These are phyloP conservation scores for Mohoua ochrocephala DNA, from an alignment of 2,113 vertebrate species.

Conservation along the genomic window DNA sequence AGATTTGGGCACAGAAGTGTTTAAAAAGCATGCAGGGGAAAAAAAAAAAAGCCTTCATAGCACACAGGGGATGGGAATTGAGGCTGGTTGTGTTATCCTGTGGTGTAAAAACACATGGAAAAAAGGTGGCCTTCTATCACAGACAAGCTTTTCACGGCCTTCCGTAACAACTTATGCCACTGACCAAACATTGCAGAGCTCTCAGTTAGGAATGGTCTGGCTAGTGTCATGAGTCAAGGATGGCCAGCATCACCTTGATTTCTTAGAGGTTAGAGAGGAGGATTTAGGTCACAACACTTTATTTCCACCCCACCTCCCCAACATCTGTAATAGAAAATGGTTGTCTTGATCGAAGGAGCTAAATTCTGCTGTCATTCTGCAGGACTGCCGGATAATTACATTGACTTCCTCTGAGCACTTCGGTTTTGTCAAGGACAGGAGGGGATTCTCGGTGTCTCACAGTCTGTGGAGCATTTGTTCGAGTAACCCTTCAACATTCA, in stretches of 20 bases:
- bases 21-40: background rate
- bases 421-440: background rate
- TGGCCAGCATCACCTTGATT: background rate
- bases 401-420: background rate
- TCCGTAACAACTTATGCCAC: background rate
- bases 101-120: background rate
- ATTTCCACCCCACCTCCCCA: background rate
- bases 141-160: background rate
- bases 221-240: background rate
- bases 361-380: constrained; percentile 10
- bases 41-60: background rate
- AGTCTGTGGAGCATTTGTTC: background rate
- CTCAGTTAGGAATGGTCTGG: background rate
- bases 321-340: background rate
- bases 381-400: background rate
- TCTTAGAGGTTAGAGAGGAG: background rate
- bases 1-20: background rate
- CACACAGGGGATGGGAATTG: background rate
- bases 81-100: background rate
- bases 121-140: background rate
- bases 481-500: background rate
- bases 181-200: background rate
- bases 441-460: background rate
- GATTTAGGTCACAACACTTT: background rate
- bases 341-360: background rate